Evolutionary conservation across 2,797 vertebrate genomes (phyloP), one percentile per base, ranked within the genome.

Genomic region (Enteromius unitaeniatus): DNA sequence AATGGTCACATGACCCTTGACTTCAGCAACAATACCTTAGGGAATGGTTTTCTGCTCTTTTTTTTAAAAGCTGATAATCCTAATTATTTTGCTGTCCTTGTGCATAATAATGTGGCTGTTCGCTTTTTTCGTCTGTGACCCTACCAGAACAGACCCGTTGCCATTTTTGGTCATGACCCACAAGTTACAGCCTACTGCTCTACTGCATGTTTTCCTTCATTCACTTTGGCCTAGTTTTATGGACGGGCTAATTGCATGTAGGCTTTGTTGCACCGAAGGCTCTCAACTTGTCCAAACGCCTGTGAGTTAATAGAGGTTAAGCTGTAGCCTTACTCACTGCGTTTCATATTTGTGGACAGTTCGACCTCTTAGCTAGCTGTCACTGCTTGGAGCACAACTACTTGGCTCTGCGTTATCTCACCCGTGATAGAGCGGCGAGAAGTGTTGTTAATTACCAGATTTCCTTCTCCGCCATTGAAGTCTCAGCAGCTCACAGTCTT

Each of bases 381-480:
- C 83, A 51, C 34, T 13, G 58, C 76, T 84, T 68, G 75, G 47
- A 86, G 82, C 79, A 47, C 81, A 68, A 80, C 72, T 37, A 47
- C 70, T 75, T 84, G 65, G 51, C 58, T 88, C 83, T 47, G 42
- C n/a, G 40, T 81, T 81, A 80, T 85, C 85, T 79, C 60, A 1
- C 64, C 23, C 31, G 51, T 62, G 75, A 84, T 86, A 67, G 74
- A 77, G 69, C 45, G 28, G 17, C 28, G 67, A 76, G 73, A 85
- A 83, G 81, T 84, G 74, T 84, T 76, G 82, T 86, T 90, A 89
- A 87, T 87, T 84, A 89, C 70, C 79, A 40, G 79, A 83, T 89
- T 51, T 88, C 89, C 87, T 78, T 82, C 83, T 55, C 62, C 72
- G 53, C 79, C 65, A 81, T 79, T 86, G 58, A 81, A 87, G 83